phyloP scores from a whole-genome alignment of 2,888 invertebrate species.

The Phengaris alcon region DNA sequence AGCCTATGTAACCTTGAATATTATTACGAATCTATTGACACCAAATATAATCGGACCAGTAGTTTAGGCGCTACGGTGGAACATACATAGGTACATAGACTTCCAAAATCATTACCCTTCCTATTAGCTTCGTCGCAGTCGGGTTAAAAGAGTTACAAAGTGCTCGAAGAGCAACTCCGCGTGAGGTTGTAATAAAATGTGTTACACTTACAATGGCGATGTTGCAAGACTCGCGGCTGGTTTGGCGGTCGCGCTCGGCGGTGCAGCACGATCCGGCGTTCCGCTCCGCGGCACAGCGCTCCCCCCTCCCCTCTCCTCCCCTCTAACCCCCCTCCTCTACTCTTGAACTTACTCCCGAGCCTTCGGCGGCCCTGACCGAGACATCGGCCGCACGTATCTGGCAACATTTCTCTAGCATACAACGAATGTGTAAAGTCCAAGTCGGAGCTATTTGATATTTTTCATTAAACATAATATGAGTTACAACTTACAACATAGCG shows the following conservation, averaged over 20 bases:
- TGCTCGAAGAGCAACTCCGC: constrained; percentile 18
- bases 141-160: not conserved
- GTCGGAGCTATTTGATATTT: not conserved
- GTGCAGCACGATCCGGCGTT: constrained; percentile 78
- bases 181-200: constrained; percentile 41
- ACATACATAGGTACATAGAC: too few relatives aligned
- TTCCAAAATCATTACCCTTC: too few relatives aligned
- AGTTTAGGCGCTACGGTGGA: too few relatives aligned
- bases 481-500: not conserved
- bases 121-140: too few relatives aligned
- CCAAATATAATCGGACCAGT: too few relatives aligned
- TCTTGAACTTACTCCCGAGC: constrained; percentile 43
- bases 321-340: constrained; percentile 37
- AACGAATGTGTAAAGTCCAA: not conserved
- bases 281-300: constrained; percentile 68
- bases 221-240: constrained; percentile 69
- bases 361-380: constrained; percentile 73
- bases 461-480: too few relatives aligned
- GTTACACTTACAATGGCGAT: constrained; percentile 52
- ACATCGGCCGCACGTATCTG: constrained; percentile 63
- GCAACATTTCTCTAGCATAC: constrained; percentile 36
- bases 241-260: constrained; percentile 75
- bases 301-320: constrained; percentile 47
- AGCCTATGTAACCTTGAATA: too few relatives aligned
- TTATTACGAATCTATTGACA: too few relatives aligned